These are phyloP conservation scores for Muscina levida DNA, from an alignment of 2,888 invertebrate species.

Conservation along the genomic window DNA sequence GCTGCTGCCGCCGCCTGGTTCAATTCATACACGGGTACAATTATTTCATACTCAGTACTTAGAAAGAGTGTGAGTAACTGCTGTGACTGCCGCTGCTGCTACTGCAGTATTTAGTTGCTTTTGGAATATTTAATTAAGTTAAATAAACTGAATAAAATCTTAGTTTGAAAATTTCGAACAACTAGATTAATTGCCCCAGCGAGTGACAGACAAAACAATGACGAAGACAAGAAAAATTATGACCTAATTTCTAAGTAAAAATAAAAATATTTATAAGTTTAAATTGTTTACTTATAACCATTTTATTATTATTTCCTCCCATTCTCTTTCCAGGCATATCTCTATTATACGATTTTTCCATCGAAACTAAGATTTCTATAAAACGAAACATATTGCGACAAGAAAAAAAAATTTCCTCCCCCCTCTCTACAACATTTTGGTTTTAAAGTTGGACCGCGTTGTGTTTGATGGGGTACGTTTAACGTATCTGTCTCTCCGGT, in stretches of 20 bases:
- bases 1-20: neutral
- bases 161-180: no score
- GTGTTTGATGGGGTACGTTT: slow-evolving; percentile 3
- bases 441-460: neutral
- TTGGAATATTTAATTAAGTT: slow-evolving; percentile 23
- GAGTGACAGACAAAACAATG: no score
- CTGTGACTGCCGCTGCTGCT: neutral
- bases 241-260: slow-evolving; percentile 33
- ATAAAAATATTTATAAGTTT: neutral
- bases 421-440: neutral
- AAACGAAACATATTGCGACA: slow-evolving; percentile 48
- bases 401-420: slow-evolving; percentile 10
- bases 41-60: neutral
- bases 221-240: neutral
- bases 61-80: neutral
- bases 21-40: no score
- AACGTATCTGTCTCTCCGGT: slow-evolving; percentile 14
- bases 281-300: slow-evolving; percentile 9
- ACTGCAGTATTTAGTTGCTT: slow-evolving; percentile 15
- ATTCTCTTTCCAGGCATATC: slow-evolving; percentile 74
- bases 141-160: slow-evolving; percentile 3
- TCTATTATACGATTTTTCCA: slow-evolving; percentile 38
- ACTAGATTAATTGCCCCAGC: slow-evolving; percentile 7
- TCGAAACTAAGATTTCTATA: slow-evolving; percentile 73
- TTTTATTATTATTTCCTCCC: slow-evolving; percentile 17